Conservation (phyloP, 2,888 invertebrate genomes). For the Ectemnius cavifrons region DNA sequence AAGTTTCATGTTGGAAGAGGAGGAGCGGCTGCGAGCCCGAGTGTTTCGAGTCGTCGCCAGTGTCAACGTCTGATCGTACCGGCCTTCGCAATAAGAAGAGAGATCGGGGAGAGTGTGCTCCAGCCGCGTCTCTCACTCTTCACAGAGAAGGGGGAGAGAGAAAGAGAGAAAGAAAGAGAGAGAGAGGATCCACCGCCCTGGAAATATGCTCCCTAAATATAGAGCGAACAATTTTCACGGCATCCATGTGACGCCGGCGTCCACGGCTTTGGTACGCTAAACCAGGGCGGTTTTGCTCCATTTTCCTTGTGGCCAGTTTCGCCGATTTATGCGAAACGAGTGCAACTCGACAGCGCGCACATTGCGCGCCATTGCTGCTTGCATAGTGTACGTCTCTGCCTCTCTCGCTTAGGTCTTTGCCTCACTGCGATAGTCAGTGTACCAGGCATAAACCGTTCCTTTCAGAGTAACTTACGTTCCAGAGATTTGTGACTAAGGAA, state of each 20-base stretch:
- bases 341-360: conserved; percentile 18
- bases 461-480: too few relatives aligned
- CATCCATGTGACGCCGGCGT: conserved; percentile 44
- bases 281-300: conserved; percentile 53
- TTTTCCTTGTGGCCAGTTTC: conserved; percentile 51
- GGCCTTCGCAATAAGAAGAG: not conserved
- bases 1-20: not conserved
- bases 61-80: conserved; percentile 13
- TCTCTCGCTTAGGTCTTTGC: too few relatives aligned
- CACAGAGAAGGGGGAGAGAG: not conserved
- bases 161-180: conserved; percentile 18
- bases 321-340: conserved; percentile 66
- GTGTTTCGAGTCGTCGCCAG: not conserved
- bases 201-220: conserved; percentile 71
- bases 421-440: too few relatives aligned
- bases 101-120: conserved; percentile 13
- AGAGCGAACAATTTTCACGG: conserved; percentile 69
- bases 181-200: conserved; percentile 20
- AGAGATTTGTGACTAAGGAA: too few relatives aligned
- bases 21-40: not conserved
- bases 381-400: too few relatives aligned
- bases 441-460: too few relatives aligned
- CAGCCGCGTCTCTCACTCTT: not conserved
- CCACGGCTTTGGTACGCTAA: conserved; percentile 43
- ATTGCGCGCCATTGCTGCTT: not conserved